Evolutionary conservation across 1,140 invertebrate species (phyloP), one percentile per base, ranked within the genome.

Genomic region (Limonius californicus): DNA sequence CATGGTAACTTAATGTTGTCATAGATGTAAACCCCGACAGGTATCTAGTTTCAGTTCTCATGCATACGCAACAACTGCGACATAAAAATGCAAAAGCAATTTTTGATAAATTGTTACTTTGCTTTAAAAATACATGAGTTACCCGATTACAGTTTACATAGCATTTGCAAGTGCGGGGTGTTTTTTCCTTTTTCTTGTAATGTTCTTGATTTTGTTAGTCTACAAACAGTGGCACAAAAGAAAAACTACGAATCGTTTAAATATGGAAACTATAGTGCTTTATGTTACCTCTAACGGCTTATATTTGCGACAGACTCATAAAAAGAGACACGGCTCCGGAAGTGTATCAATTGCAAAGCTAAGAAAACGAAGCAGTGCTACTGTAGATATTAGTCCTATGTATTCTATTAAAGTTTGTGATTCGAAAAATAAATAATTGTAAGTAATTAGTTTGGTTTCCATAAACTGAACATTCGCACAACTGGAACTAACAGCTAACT

Each of bases 371-470:
- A 39, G 11, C n/a, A 39, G 35, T 39, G n/a, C 35, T 39, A 39
- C 35, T 39, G 35, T 39, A 39, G 35, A 39, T 39, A 39, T 39
- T 39, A 39, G 35, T 39, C 35, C 35, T 39, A 39, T 39, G 35
- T 39, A 39, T 39, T 39, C 35, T 39, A 12, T 39, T 39, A 39
- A 12, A 12, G n/a, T 39, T 39, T 39, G 35, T 39, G 35, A 39
- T 39, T 39, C 35, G 8, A 39, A 39, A 39, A 39, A 39, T 39
- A 39, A 39, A 14, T 14, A 9, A 39, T 2, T 14, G 35, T 39
- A 39, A 39, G n/a, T 39, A 39, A 27, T n/a, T n/a, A n/a, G n/a
- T n/a, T n/a, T n/a, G n/a, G n/a, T n/a, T n/a, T n/a, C n/a, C n/a
- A n/a, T n/a, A n/a, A n/a, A n/a, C n/a, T n/a, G n/a, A n/a, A n/a